phyloP scores from a whole-genome alignment of 2,888 invertebrate genomes.

The Lysandra coridon region DNA sequence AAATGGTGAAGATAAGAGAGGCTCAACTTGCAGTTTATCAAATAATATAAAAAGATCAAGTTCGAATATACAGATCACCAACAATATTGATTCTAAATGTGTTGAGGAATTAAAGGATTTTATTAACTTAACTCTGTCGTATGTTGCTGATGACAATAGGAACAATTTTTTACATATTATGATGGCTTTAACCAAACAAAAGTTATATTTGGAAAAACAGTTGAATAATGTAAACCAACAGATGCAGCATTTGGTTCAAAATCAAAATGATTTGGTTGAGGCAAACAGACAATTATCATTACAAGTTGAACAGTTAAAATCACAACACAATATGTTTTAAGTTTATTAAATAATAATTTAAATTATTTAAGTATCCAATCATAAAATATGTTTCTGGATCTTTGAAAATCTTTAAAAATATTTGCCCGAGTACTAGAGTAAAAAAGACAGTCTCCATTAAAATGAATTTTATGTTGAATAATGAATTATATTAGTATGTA shows the following conservation, averaged over 20 bases:
- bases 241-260: conserved; percentile 59
- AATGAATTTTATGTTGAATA: not conserved
- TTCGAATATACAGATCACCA: conserved; percentile 36
- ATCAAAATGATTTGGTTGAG: conserved; percentile 69
- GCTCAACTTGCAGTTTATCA: conserved; percentile 49
- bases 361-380: not conserved
- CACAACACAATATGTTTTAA: conserved; percentile 37
- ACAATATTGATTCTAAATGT: conserved; percentile 50
- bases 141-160: conserved; percentile 67
- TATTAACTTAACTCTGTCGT: conserved; percentile 60
- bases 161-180: conserved; percentile 72
- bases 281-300: conserved; percentile 73
- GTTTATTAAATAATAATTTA: not conserved
- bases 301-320: conserved; percentile 71
- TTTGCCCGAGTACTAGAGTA: not conserved
- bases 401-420: not conserved
- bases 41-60: conserved; percentile 49
- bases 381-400: not conserved
- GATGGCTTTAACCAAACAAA: conserved; percentile 74
- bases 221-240: conserved; percentile 59
- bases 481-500: not conserved
- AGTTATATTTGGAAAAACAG: conserved; percentile 70
- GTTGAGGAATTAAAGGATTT: conserved; percentile 71
- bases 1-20: conserved; percentile 58
- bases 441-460: not conserved